These are phyloP conservation scores for Hylaeus volcanicus DNA, from an alignment of 1,140 invertebrate species.

Conservation along the genomic window DNA sequence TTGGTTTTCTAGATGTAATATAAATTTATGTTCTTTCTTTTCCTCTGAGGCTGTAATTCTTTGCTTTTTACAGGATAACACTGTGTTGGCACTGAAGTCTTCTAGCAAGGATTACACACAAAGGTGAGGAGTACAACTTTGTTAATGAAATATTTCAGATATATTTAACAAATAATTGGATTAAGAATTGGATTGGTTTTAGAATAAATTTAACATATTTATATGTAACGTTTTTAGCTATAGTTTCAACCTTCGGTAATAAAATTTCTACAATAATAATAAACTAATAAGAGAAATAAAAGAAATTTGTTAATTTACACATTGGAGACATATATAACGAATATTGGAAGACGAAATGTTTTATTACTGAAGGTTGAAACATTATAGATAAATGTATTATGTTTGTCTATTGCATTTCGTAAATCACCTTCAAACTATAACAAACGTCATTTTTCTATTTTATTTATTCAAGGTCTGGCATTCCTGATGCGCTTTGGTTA, in stretches of 20 bases:
- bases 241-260: too few relatives aligned
- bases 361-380: too few relatives aligned
- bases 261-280: too few relatives aligned
- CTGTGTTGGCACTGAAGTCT: slow-evolving; percentile 34
- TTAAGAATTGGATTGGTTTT: too few relatives aligned
- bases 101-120: slow-evolving; percentile 34
- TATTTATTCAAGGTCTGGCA: slow-evolving; percentile 33
- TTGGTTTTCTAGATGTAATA: not conserved
- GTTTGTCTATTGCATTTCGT: not conserved
- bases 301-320: too few relatives aligned
- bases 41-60: slow-evolving; percentile 69
- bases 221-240: too few relatives aligned
- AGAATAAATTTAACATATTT: too few relatives aligned
- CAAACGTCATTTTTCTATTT: slow-evolving; percentile 19
- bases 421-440: not conserved
- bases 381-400: too few relatives aligned
- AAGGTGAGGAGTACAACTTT: slow-evolving; percentile 68
- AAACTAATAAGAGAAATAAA: too few relatives aligned
- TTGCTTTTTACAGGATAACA: slow-evolving; percentile 74
- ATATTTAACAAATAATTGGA: not conserved
- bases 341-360: too few relatives aligned
- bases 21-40: slow-evolving; percentile 30
- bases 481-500: slow-evolving; percentile 27
- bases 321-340: too few relatives aligned
- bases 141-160: not conserved